Evolutionary conservation across 2,113 vertebrate species (phyloP), one percentile per base, ranked within the genome.

Genomic region (Catharus bicknelli): DNA sequence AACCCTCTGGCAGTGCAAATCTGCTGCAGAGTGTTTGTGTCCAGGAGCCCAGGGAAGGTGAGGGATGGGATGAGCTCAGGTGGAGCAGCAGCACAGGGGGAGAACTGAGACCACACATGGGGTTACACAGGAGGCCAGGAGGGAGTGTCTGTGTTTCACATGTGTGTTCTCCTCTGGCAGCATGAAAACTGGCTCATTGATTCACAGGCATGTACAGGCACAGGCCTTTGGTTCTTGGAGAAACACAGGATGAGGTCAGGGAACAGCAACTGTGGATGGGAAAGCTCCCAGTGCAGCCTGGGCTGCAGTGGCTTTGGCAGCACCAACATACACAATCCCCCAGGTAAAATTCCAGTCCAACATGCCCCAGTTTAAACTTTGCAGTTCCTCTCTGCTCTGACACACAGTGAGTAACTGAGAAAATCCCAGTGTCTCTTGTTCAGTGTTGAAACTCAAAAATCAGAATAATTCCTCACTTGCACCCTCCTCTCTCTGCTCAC

Each of bases 101-200:
- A 54, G 63, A 21, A 4, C 34, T 0, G 2, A 16, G 80, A 20
- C 5, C 59, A 5, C 7, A 25, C 1, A 0, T 3, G 63, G 9
- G 79, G 66, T 2, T 7, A 3, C 3, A 1, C 13, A 4, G 2
- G 79, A 10, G 43, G 73, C 54, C 81, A 14, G 62, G 42, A 3
- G 11, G 79, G 54, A 7, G 17, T 3, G 77, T 0, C 32, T 5
- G 34, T 9, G 51, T 5, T 27, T 4, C 43, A 67, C 74, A 16
- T 0, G 3, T 0, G 0, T 18, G 83, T 26, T 64, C 62, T 18
- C 2, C 43, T 38, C 8, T 2, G 16, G 25, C n/a, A 79, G 57
- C 13, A 2, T 2, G 27, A 2, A 23, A 59, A 18, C 12, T 2
- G 50, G 17, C 83, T 86, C 58, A 11, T 2, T 5, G 6, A 0